Base-by-base conservation (phyloP, 2,113 vertebrate species). In the Apistogramma diplotaenia region DNA sequence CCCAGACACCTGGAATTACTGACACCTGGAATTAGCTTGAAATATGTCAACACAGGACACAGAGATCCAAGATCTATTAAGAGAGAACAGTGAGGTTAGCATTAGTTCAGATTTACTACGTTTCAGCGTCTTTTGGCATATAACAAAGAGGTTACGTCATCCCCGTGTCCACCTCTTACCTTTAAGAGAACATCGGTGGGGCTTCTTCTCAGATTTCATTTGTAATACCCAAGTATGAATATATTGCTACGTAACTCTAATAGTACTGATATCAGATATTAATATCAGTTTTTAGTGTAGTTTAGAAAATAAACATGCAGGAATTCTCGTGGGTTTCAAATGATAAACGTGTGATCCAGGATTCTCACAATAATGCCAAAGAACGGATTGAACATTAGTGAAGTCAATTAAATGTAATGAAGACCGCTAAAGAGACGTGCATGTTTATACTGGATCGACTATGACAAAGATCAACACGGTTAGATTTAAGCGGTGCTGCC, bases 21-120 rank as follows among this genome's bases (percentile, higher is more conserved):
- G 56, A 85, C 81, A 70, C 19, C 12, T 25, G 81, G 49, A 79
- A 88, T 86, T 78, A 82, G 56, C 83, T 87, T 82, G 33, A 53
- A 85, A 72, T 59, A 55, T 77, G 71, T 81, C 82, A 88, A 43
- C 55, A 46, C 18, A n/a, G 43, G 43, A 51, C 79, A 56, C 61
- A 7, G 8, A 78, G 4, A 16, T 58, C 51, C 37, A 40, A 60
- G 23, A 76, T 86, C 29, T 77, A 76, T 89, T 86, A 54, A 19
- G 67, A 61, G 57, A 58, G 51, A 85, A 78, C 80, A 29, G 6
- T 15, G 37, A 74, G 81, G 83, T 85, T 59, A 21, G 37, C 43
- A 27, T 58, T 16, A 56, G 81, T 61, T 84, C 73, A 79, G 2
- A 60, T 72, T 77, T 62, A 85, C 65, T 81, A 37, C 49, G 35